These are phyloP conservation scores for Budorcas taxicolor DNA, from an alignment of 2,113 vertebrate genomes.

Conservation along the genomic window DNA sequence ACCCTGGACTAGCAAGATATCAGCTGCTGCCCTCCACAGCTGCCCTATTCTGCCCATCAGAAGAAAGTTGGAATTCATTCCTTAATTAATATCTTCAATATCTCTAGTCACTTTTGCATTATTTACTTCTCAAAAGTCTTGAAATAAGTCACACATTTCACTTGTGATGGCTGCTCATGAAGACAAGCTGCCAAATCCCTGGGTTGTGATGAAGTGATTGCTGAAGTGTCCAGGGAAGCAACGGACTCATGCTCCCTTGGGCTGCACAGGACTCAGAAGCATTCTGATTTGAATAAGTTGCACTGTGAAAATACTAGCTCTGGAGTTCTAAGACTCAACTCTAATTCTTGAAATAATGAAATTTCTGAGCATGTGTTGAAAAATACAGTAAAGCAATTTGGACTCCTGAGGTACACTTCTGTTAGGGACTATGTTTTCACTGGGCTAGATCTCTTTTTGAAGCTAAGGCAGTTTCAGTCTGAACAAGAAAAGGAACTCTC, in stretches of 20 bases:
- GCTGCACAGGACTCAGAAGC: neutral
- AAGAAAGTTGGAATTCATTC: neutral
- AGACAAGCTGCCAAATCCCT: neutral
- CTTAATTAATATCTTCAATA: neutral
- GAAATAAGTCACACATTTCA: neutral
- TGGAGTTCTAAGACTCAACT: neutral
- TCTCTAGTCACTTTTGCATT: neutral
- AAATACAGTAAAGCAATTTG: neutral
- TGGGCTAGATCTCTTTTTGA: neutral
- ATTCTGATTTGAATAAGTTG: neutral
- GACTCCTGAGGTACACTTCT: neutral
- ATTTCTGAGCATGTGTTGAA: neutral
- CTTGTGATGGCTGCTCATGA: neutral
- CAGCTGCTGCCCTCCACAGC: neutral
- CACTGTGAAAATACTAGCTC: neutral
- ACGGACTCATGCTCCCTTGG: too few species aligned
- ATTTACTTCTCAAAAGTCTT: neutral
- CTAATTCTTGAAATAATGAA: neutral
- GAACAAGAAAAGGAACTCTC: neutral
- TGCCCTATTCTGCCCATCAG: neutral
- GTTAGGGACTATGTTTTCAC: neutral
- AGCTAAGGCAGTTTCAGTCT: neutral
- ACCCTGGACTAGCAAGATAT: neutral
- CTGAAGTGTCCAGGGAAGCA: accelerated
- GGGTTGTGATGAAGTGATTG: neutral